These are phyloP conservation scores for Phaetusa simplex DNA, from an alignment of 2,113 vertebrate species.

Conservation along the genomic window DNA sequence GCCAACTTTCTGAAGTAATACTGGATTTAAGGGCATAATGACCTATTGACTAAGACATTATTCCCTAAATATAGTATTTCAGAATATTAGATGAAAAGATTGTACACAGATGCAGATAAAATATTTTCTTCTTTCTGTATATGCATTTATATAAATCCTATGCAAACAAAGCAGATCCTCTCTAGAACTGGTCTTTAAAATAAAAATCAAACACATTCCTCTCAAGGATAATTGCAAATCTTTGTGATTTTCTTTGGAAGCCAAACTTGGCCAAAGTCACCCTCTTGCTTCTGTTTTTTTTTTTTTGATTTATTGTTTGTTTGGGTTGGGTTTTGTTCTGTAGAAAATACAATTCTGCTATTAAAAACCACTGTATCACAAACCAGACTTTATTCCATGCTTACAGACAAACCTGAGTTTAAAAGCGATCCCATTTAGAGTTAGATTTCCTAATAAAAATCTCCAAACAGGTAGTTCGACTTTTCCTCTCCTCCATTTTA, in stretches of 20 bases:
- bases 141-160: not conserved
- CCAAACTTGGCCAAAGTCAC: not conserved
- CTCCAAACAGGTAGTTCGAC: not conserved
- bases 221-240: not conserved
- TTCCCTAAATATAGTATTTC: fast-evolving
- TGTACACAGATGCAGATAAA: not conserved
- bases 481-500: not conserved
- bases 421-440: not conserved
- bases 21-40: not conserved
- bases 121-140: not conserved
- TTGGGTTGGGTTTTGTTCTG: not conserved
- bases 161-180: not conserved
- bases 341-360: not conserved
- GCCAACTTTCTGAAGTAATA: fast-evolving
- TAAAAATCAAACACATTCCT: not conserved
- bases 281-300: not conserved
- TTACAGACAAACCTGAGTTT: not conserved
- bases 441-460: not conserved
- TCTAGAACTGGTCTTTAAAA: not conserved
- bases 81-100: not conserved
- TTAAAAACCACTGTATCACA: not conserved
- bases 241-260: not conserved
- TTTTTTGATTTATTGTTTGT: not conserved
- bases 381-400: not conserved
- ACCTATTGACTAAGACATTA: fast-evolving